Conservation (phyloP, 2,113 vertebrate genomes). For the Rattus norvegicus region GRCr8 NC_086028.1:107549501-107550000, state of each 20-base stretch:
- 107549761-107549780: not conserved
- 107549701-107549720: not conserved
- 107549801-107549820: not conserved
- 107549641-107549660: no score
- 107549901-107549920: not conserved
- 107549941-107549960: not conserved
- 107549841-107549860: not conserved
- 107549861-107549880: not conserved
- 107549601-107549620: not conserved
- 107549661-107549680: no score
- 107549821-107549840: not conserved
- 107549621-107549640: no score
- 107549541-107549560: not conserved
- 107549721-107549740: not conserved
- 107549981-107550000: not conserved
- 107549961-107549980: not conserved
- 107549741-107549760: not conserved
- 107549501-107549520: no score
- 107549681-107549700: no score
- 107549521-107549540: not conserved
- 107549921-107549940: not conserved
- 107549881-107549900: not conserved
- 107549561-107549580: not conserved
- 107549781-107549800: not conserved
- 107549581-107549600: not conserved